Conservation (phyloP, 1,140 invertebrate species). For the Drosophila ogumai region DNA sequence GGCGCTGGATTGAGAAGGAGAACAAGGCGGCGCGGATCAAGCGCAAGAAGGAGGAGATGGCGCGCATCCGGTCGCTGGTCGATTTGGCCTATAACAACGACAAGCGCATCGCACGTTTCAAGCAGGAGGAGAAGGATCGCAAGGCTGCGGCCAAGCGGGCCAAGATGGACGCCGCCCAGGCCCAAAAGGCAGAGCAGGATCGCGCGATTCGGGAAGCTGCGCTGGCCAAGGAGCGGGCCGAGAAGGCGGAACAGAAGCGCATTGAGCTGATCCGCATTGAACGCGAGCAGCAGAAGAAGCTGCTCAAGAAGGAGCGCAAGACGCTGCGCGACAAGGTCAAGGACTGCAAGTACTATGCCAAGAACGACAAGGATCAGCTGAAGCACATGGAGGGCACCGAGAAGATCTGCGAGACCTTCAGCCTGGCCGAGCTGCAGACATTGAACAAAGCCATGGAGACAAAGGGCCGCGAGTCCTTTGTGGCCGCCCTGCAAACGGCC, state of each 20-base stretch:
- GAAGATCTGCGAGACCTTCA: conserved; percentile 94
- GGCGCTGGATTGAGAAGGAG: conserved; percentile 98
- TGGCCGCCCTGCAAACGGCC: conserved; percentile 89
- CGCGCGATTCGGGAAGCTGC: conserved; percentile 89
- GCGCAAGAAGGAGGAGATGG: conserved; percentile 98
- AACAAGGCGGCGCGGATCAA: conserved; percentile 96
- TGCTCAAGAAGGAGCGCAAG: conserved; percentile 94
- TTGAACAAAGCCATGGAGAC: conserved; percentile 90
- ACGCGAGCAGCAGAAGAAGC: conserved; percentile 92
- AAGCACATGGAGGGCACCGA: conserved; percentile 95
- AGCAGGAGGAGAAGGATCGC: conserved; percentile 96
- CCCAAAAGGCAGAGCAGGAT: conserved; percentile 94
- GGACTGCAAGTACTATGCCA: conserved; percentile 94
- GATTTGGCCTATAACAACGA: conserved; percentile 97
- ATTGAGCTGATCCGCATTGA: conserved; percentile 94
- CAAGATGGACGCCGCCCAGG: conserved; percentile 94
- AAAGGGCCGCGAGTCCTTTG: conserved; percentile 88
- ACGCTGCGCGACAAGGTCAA: conserved; percentile 93
- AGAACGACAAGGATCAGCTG: conserved; percentile 90
- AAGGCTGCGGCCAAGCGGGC: conserved; percentile 95
- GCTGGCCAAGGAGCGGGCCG: conserved; percentile 92
- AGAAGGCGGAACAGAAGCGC: conserved; percentile 91
- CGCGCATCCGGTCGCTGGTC: conserved; percentile 94
- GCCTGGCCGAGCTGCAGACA: conserved; percentile 90
- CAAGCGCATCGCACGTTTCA: conserved; percentile 96